Evolutionary conservation across 1,140 invertebrate species (phyloP).

Genomic region (Monomorium pharaonis): DNA sequence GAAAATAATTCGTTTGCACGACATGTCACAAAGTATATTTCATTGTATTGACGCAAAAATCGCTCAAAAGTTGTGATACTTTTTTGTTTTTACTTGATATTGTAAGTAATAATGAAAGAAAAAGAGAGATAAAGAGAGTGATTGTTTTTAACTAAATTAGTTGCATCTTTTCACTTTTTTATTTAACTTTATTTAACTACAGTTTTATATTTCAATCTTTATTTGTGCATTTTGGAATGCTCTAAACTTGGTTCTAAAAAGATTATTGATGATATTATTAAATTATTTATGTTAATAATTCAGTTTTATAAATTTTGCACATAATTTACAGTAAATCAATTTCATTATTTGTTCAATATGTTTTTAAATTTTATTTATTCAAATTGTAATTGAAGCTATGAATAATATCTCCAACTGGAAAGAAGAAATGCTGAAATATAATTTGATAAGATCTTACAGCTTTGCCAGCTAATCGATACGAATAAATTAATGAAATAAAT

Average conservation of each 20-base stretch:
- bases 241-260: no score
- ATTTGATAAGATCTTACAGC: background rate
- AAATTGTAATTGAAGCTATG: slow-evolving; percentile 1
- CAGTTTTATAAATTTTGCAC: background rate
- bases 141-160: background rate
- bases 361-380: background rate
- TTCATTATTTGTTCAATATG: background rate
- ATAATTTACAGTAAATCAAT: background rate
- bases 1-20: slow-evolving; percentile 45
- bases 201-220: background rate
- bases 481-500: background rate
- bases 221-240: background rate
- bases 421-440: background rate
- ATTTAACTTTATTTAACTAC: background rate
- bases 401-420: background rate
- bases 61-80: no score
- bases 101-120: background rate
- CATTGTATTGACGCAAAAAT: background rate
- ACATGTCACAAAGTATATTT: background rate
- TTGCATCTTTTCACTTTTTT: background rate
- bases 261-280: background rate
- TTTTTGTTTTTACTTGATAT: background rate
- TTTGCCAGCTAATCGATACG: background rate
- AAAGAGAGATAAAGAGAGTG: no score
- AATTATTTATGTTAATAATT: background rate